Evolutionary conservation across 53 echinoderm and acorn worm genomes (phyloP), one percentile per base, ranked within the genome.

Genomic region (Patiria pectinifera): DNA sequence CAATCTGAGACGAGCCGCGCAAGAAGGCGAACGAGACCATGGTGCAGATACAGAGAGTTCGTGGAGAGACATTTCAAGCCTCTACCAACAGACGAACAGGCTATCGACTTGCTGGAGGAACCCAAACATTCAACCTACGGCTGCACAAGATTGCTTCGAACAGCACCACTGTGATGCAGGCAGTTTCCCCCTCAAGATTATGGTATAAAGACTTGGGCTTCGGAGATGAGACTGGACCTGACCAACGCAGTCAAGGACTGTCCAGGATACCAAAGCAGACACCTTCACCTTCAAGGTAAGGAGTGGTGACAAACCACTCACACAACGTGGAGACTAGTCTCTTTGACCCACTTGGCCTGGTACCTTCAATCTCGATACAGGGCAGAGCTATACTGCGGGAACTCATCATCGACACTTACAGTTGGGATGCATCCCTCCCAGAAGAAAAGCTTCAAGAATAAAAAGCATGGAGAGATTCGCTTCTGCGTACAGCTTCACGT

Each of bases 101-200:
- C 94, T 12, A 94, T 91, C 72, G 70, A 85, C 53, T 62, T 93
- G 14, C 14, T 91, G 44, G 14, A 85, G 22, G 66, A 15, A 83
- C 92, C n/a, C 78, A 53, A 6, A 24, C 79, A 45, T 82, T 62
- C 6, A 87, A 92, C 25, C 44, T 94, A 19, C 63, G 71, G 5
- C 83, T 94, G 11, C 94, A 94, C 71, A 94, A 94, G 78, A 70
- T 94, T 26, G 82, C 94, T 15, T 94, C 94, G 18, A 94, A 87
- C 45, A 94, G 76, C 75, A 11, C 48, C 44, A 47, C 91, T 24
- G 91, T 94, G 15, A 82, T 94, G 71, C 48, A 74, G 10, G 87
- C 92, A 1, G 87, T 94, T 35, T 92, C 25, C 81, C 81, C 25
- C 92, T 87, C 62, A 79, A 82, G 44, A 25, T 70, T 16, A 82